Percentiles rank a stretch among this genome's conserved stretches.
phyloP scores from a whole-genome alignment of 1,140 invertebrate species.

The Macrobrachium nipponense region DNA sequence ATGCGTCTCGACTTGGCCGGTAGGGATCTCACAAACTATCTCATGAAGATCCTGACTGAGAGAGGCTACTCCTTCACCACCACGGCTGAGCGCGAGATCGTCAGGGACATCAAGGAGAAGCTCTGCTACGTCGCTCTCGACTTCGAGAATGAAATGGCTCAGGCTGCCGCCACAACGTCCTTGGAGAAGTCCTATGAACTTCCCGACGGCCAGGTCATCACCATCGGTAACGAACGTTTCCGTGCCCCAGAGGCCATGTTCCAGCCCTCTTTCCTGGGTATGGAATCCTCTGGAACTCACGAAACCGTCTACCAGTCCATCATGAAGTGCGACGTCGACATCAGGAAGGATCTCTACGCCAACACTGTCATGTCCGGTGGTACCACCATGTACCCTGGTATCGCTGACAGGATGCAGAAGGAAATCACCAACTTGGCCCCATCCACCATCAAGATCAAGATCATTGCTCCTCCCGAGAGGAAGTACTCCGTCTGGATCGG shows the following conservation, averaged over 20 bases:
- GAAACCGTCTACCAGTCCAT: constrained; percentile 81
- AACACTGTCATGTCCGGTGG: constrained; percentile 76
- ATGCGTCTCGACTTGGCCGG: constrained; percentile 79
- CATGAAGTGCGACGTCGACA: constrained; percentile 73
- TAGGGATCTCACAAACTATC: constrained; percentile 72
- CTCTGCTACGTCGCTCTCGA: constrained; percentile 91
- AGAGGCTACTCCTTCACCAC: constrained; percentile 70
- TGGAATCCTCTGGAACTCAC: constrained; percentile 75
- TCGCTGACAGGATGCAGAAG: constrained; percentile 74
- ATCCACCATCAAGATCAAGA: constrained; percentile 90
- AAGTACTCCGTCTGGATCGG: constrained; percentile 76
- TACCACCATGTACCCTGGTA: constrained; percentile 75
- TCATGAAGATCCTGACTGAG: constrained; percentile 72
- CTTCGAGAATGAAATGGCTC: constrained; percentile 92
- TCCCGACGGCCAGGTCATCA: constrained; percentile 85
- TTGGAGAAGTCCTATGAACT: constrained; percentile 94
- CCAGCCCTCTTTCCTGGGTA: constrained; percentile 65
- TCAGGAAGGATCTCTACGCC: constrained; percentile 85
- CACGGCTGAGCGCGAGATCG: constrained; percentile 88
- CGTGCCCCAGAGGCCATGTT: constrained; percentile 73
- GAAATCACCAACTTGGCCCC: constrained; percentile 81
- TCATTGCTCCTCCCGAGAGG: constrained; percentile 74
- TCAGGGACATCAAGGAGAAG: constrained; percentile 93
- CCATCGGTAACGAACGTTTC: constrained; percentile 76
- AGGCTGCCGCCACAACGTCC: constrained; percentile 86